phyloP scores from a whole-genome alignment of 2,888 invertebrate species.

The Agapostemon virescens region DNA sequence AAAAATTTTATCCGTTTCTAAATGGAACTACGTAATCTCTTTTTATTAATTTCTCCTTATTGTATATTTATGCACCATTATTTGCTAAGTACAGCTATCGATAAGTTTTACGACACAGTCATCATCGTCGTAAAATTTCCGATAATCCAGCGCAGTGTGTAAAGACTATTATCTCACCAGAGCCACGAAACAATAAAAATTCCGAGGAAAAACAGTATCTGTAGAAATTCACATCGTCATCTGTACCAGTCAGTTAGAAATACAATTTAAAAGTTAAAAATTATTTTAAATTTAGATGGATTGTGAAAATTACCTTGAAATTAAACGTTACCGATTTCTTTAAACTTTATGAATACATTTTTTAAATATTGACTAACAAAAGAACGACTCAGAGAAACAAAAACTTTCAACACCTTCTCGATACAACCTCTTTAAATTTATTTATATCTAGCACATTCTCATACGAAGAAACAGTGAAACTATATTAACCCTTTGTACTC shows the following conservation, averaged over 20 bases:
- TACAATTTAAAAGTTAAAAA: too few relatives aligned
- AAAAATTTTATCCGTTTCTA: background rate
- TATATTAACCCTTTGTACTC: too few relatives aligned
- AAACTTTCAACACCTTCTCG: too few relatives aligned
- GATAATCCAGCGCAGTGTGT: background rate
- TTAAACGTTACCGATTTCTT: too few relatives aligned
- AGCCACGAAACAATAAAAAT: slow-evolving; percentile 3
- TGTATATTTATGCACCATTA: background rate
- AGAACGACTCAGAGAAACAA: too few relatives aligned
- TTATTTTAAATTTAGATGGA: too few relatives aligned
- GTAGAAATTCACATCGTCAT: background rate
- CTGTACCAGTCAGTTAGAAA: too few relatives aligned
- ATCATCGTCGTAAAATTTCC: background rate
- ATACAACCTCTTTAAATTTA: too few relatives aligned
- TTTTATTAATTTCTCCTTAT: background rate
- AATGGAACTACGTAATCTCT: background rate
- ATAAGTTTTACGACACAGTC: background rate
- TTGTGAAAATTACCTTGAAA: too few relatives aligned
- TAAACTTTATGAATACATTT: too few relatives aligned
- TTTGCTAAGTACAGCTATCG: background rate
- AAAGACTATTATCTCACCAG: background rate
- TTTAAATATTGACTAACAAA: too few relatives aligned
- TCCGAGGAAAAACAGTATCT: background rate
- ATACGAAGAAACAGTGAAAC: background rate
- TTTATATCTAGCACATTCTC: too few relatives aligned